Conservation (phyloP, 2,797 vertebrate genomes). For the Urocyon cinereoargenteus region DNA sequence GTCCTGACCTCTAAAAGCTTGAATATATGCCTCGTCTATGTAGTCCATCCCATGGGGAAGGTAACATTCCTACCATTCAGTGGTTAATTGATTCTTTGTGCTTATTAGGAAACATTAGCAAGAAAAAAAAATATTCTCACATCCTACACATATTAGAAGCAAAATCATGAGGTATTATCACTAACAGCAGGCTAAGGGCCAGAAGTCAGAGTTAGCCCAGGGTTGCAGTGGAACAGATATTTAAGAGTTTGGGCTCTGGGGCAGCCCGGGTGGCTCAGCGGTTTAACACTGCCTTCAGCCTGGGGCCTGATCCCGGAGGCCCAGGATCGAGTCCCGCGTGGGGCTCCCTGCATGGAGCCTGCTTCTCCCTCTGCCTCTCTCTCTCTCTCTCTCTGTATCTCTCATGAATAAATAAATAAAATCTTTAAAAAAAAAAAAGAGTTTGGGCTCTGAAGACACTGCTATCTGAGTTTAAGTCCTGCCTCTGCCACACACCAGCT, state of each 20-base stretch:
- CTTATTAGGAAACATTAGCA: background rate
- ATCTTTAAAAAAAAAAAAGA: too few species aligned
- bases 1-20: constrained; percentile 26
- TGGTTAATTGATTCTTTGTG: background rate
- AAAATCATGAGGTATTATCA: background rate
- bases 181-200: background rate
- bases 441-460: background rate
- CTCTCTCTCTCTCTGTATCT: too few species aligned
- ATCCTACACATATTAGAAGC: background rate
- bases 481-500: background rate
- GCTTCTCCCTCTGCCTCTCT: too few species aligned
- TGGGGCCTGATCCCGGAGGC: too few species aligned
- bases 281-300: too few species aligned
- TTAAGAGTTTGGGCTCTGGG: background rate
- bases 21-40: background rate
- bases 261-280: too few species aligned
- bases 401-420: too few species aligned
- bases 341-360: too few species aligned
- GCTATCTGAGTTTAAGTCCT: background rate
- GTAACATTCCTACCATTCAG: background rate
- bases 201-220: background rate
- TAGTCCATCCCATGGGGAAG: background rate
- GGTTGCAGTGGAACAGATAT: too few species aligned
- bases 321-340: too few species aligned
- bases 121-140: background rate